Percentiles rank a stretch among this genome's conserved stretches.
phyloP scores from a whole-genome alignment of 1,140 invertebrate species.

The Pteromalus puparum region DNA sequence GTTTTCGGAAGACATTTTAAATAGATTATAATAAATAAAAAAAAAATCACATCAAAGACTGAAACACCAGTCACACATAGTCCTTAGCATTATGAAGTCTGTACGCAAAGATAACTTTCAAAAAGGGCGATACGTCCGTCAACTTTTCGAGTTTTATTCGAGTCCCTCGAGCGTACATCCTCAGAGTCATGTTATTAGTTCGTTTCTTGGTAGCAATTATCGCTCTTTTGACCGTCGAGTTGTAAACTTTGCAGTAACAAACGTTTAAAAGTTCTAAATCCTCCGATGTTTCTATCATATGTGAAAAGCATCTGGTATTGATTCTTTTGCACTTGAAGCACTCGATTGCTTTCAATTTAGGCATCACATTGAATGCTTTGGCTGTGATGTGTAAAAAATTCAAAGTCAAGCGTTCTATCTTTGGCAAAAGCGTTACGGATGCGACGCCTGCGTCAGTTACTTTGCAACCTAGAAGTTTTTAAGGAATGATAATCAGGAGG shows the following conservation, averaged over 20 bases:
- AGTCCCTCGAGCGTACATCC: background rate
- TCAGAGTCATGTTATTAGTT: background rate
- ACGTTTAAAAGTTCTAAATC: background rate
- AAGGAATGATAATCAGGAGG: too few species aligned
- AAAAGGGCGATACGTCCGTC: background rate
- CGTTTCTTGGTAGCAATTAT: background rate
- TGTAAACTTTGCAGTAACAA: background rate
- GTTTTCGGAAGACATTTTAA: background rate
- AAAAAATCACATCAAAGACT: background rate
- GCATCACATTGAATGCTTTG: background rate
- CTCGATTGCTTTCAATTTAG: constrained; percentile 7
- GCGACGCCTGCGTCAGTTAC: background rate
- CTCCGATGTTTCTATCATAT: background rate
- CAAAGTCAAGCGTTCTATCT: background rate
- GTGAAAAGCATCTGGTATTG: background rate
- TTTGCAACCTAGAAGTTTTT: too few species aligned
- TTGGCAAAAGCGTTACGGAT: background rate
- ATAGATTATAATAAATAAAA: background rate
- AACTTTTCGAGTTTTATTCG: background rate
- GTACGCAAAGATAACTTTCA: background rate
- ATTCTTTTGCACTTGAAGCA: background rate
- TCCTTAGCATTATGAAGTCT: background rate
- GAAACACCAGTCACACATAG: background rate
- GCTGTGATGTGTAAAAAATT: background rate
- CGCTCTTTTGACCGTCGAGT: background rate